Base-by-base conservation (phyloP, 2,113 vertebrate genomes). In the Rhabdomys dilectus region DNA sequence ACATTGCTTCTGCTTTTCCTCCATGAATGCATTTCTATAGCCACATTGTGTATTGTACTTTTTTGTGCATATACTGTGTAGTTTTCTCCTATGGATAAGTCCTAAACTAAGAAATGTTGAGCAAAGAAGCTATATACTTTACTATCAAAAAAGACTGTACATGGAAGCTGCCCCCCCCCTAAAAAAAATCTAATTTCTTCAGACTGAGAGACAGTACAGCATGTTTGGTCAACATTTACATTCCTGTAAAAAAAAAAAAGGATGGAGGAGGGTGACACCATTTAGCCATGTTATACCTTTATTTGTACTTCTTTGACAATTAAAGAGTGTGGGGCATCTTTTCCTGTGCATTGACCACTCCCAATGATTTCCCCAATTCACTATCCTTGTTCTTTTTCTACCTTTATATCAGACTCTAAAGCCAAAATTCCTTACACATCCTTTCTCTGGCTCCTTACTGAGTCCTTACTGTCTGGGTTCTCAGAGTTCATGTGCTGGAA, bases 311-410 rank as follows among this genome's bases (percentile, higher is more conserved):
- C 60, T 93, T 91, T 85, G 39, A 94, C 80, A n/a, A 53, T 58
- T 90, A 82, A 39, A 26, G 12, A 93, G n/a, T 10, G 72, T 48
- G 70, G 80, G 64, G 39, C 5, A 56, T 73, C 56, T 90, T 85
- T 92, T 81, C 31, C 62, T 81, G n/a, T 21, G 5, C 77, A 70
- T 39, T 13, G 8, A 34, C 48, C 66, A 73, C 51, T 94, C 68
- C 21, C 15, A 90, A 53, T 96, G 96, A 70, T 94, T 89, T 45
- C 73, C 91, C 66, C 90, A 91, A 95, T 94, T 90, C 78, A 78
- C 90, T 72, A 89, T 4, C n/a, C 60, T 26, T 86, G 45, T 82
- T 16, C 24, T 91, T 75, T 93, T 88, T 64, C 53, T 88, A 66
- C 22, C 45, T 84, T 94, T 73, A 3, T 72, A 62, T 87, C 39